phyloP scores from a whole-genome alignment of 2,113 vertebrate species.

The Reinhardtius hippoglossoides region DNA sequence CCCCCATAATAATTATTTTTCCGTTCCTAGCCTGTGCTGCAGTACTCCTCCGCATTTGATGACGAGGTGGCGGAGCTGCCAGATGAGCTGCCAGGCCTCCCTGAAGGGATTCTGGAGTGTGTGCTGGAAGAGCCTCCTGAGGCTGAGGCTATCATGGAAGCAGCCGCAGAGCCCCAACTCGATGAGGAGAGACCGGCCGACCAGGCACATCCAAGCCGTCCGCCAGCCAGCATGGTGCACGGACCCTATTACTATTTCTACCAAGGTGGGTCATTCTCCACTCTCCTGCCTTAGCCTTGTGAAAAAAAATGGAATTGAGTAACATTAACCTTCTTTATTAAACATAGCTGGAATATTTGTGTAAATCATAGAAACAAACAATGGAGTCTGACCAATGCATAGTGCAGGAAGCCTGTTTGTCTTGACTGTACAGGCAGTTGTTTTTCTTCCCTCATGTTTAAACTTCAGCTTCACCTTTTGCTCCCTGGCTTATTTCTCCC shows the following conservation, averaged over 20 bases:
- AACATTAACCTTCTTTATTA: too few species aligned
- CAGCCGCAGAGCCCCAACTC: constrained; percentile 56
- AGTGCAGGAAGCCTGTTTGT: background rate
- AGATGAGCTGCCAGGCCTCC: constrained; percentile 58
- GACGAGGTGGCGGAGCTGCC: constrained; percentile 82
- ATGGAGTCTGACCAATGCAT: background rate
- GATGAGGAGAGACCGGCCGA: constrained; percentile 60
- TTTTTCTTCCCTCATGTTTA: background rate
- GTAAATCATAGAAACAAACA: background rate
- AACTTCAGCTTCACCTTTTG: background rate
- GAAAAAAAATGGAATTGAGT: background rate
- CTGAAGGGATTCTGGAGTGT: constrained; percentile 69
- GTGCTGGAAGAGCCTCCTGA: constrained; percentile 69
- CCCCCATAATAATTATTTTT: background rate
- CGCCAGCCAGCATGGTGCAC: constrained; percentile 72
- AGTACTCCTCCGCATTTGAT: constrained; percentile 92
- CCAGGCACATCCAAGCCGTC: constrained; percentile 65
- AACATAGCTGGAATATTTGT: background rate
- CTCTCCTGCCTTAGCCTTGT: background rate
- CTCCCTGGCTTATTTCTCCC: background rate
- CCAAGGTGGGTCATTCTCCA: constrained; percentile 85
- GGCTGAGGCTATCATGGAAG: constrained; percentile 49
- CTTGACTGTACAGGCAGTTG: background rate
- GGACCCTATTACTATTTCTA: constrained; percentile 97
- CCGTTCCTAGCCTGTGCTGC: constrained; percentile 81